Percentiles rank a stretch among this genome's conserved stretches.
Evolutionary conservation across 2,797 vertebrate species (phyloP).

Genomic region (Micropoecilia bifurca): DNA sequence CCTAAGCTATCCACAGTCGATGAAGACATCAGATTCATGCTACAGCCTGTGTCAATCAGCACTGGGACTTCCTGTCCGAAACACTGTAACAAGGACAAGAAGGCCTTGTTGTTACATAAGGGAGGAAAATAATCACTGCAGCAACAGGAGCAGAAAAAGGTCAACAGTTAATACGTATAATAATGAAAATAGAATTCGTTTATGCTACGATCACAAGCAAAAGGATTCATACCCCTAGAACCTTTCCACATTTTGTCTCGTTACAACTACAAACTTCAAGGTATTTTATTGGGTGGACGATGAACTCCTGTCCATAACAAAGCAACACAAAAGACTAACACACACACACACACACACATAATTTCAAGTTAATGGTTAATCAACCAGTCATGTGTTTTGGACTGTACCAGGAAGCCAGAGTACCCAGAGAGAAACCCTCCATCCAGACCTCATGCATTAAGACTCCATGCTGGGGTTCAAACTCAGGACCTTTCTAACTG

Average conservation of each 20-base stretch:
- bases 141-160: not conserved
- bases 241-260: not conserved
- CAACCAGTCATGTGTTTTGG: not conserved
- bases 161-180: not conserved
- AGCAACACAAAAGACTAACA: not conserved
- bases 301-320: not conserved
- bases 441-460: not conserved
- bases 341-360: not conserved
- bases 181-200: not conserved
- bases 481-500: not conserved
- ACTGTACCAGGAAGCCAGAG: not conserved
- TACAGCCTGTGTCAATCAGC: slow-evolving; percentile 87
- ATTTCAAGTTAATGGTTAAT: not conserved
- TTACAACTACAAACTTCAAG: not conserved
- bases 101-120: no score
- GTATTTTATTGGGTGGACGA: not conserved
- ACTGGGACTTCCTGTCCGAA: slow-evolving; percentile 84
- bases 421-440: not conserved
- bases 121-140: not conserved
- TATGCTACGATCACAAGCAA: not conserved
- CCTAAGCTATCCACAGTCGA: slow-evolving; percentile 85
- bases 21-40: slow-evolving; percentile 86
- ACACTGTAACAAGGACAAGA: slow-evolving; percentile 73
- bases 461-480: not conserved
- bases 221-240: not conserved